Evolutionary conservation across 1,140 invertebrate genomes (phyloP), one percentile per base, ranked within the genome.

Genomic region (Pseudomyrmex gracilis): DNA sequence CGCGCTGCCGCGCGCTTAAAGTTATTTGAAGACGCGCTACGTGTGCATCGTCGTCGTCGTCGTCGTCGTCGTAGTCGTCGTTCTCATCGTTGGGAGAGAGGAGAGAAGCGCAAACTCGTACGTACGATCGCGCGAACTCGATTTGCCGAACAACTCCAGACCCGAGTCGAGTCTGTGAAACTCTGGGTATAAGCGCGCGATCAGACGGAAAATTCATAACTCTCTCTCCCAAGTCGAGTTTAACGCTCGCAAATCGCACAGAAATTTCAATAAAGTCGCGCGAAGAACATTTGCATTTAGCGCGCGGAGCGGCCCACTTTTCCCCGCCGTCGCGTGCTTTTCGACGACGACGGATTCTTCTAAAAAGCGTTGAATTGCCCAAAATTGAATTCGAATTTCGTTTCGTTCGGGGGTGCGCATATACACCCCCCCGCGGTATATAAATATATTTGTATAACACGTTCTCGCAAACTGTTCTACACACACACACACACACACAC

Each of bases 1-100:
- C 15, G 51, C 34, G 7, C 7, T 58, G 55, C 55, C 55, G 43
- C 51, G 43, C 7, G 20, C 58, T 70, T 71, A 58, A 58, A 58
- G 55, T 78, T 70, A 78, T 70, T 58, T 49, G 43, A 5, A 55
- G 12, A 77, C 12, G 61, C 43, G 60, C 60, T 34, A 15, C 24
- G 49, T 7, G 60, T 8, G 55, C 45, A 7, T 49, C 43, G 9
- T 7, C 24, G 24, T n/a, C n/a, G n/a, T n/a, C n/a, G n/a, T n/a
- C n/a, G n/a, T 49, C 58, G 9, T 34, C 12, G 24, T 67, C 49
- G 20, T 34, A 4, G 34, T 34, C 24, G 24, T 34, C 24, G 24
- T 24, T 2, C 24, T 24, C 2, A 2, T 24, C 34, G 34, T 34
- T 34, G 34, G 7, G 34, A 5, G 34, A 34, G 34, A 34, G 34